A percentile compares a stretch with the other conserved stretches of the same genome.
These are phyloP conservation scores for Sitta europaea DNA, from an alignment of 2,113 vertebrate species.

Conservation along the genomic window DNA sequence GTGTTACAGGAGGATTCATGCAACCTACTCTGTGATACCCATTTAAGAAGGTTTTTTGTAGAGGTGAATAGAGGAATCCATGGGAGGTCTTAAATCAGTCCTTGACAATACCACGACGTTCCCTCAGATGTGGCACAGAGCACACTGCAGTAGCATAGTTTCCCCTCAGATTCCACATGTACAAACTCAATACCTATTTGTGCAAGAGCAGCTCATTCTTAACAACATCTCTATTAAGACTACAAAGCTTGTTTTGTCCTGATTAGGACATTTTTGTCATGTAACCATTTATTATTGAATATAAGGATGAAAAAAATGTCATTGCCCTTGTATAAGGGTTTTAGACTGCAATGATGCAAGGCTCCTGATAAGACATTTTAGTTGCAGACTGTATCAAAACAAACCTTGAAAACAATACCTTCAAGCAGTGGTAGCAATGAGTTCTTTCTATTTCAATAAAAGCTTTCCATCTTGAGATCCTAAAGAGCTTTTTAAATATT, in stretches of 20 bases:
- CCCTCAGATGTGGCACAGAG: background rate
- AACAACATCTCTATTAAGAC: background rate
- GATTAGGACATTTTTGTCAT: background rate
- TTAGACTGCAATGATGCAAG: background rate
- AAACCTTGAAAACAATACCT: slow-evolving; percentile 33
- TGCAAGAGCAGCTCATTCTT: background rate
- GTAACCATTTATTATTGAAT: slow-evolving; percentile 8
- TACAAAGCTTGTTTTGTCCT: background rate
- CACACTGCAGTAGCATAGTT: background rate
- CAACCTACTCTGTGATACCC: background rate
- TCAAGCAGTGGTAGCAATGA: background rate
- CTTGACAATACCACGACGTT: background rate
- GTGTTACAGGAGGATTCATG: background rate
- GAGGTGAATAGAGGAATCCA: background rate
- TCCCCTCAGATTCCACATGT: background rate
- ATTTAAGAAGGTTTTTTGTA: background rate
- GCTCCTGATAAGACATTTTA: background rate
- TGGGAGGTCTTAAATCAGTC: background rate
- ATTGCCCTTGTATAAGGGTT: background rate
- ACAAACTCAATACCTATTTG: background rate
- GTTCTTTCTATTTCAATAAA: slow-evolving; percentile 47
- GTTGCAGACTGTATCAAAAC: slow-evolving; percentile 3
- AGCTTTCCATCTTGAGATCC: slow-evolving; percentile 20
- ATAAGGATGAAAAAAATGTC: background rate
- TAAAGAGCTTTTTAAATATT: slow-evolving; percentile 61